These are phyloP conservation scores for Andrena fulva DNA, from an alignment of 2,888 invertebrate genomes.

Conservation along the genomic window DNA sequence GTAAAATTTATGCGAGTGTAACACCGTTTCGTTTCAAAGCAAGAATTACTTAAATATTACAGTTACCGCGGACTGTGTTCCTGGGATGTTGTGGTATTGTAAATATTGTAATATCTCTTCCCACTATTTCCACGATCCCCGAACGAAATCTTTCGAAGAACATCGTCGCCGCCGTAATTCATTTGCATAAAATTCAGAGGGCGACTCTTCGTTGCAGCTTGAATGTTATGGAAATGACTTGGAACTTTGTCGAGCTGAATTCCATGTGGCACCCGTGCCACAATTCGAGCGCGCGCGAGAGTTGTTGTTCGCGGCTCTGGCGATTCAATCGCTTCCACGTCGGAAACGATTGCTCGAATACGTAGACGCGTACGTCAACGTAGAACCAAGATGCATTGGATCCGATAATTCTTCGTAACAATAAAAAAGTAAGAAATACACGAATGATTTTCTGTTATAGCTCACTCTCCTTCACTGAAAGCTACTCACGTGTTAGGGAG, in stretches of 20 bases:
- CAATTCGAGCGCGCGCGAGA: constrained; percentile 33
- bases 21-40: background rate
- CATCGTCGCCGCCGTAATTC: constrained; percentile 48
- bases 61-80: background rate
- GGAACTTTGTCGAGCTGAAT: constrained; percentile 49
- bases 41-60: background rate
- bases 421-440: background rate
- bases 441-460: background rate
- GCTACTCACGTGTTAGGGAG: background rate
- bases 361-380: constrained; percentile 2
- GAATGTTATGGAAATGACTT: constrained; percentile 58
- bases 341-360: constrained; percentile 3
- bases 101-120: background rate
- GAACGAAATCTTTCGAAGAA: constrained; percentile 27
- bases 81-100: background rate
- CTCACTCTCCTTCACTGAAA: background rate
- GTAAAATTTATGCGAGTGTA: background rate
- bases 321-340: constrained; percentile 23
- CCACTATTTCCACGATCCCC: background rate
- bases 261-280: constrained; percentile 1
- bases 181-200: constrained; percentile 44
- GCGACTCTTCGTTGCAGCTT: constrained; percentile 9
- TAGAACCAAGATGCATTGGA: background rate
- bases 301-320: constrained; percentile 32
- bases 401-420: background rate